These are phyloP conservation scores for Myiozetetes cayanensis DNA, from an alignment of 2,113 vertebrate genomes.

Conservation along the genomic window DNA sequence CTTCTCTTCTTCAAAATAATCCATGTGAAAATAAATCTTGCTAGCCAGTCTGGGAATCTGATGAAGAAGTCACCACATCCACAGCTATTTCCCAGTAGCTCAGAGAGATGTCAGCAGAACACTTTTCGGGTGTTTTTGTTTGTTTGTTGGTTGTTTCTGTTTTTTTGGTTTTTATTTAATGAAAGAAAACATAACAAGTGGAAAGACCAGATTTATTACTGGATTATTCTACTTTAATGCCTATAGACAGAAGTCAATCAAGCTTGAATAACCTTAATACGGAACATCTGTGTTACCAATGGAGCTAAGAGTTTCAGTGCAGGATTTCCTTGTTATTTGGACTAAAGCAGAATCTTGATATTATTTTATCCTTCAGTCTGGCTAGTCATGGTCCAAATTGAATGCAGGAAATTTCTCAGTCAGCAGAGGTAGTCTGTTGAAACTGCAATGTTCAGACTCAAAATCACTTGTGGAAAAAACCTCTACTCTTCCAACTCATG, in stretches of 20 bases:
- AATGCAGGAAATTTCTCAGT: background rate
- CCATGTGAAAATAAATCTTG: background rate
- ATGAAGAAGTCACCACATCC: background rate
- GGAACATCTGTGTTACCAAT: background rate
- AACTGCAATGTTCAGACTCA: background rate
- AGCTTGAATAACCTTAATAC: background rate
- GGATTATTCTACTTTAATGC: background rate
- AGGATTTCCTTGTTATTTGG: background rate
- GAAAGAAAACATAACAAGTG: background rate
- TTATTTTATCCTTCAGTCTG: background rate
- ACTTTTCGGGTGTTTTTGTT: background rate
- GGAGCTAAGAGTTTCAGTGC: background rate
- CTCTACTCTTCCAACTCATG: background rate
- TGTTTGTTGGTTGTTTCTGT: background rate
- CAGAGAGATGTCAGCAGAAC: background rate
- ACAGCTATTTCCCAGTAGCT: background rate
- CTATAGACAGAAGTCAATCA: background rate
- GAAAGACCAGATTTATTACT: background rate
- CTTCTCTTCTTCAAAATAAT: background rate
- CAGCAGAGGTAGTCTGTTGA: background rate
- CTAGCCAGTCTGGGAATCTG: background rate
- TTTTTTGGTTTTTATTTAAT: background rate
- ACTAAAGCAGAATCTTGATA: background rate
- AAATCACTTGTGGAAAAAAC: background rate
- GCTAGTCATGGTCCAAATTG: background rate